Conservation (phyloP, 2,888 invertebrate genomes). For the Thelaira solivaga region DNA sequence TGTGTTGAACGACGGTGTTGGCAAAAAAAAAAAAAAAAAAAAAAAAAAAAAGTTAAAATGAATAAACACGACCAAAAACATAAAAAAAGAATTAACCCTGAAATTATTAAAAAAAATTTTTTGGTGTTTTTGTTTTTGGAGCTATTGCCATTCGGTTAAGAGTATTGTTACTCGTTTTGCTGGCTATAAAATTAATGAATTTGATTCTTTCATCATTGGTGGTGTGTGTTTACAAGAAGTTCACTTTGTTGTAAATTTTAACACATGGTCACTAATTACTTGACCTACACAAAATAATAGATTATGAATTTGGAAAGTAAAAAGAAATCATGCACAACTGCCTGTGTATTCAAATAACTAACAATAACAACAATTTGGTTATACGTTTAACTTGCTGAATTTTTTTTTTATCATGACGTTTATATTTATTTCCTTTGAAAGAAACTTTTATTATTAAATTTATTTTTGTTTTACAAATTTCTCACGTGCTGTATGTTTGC, state of each 20-base stretch:
- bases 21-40: constrained; percentile 12
- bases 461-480: background rate
- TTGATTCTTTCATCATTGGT: constrained; percentile 28
- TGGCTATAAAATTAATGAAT: constrained; percentile 7
- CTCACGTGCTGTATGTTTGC: constrained; percentile 15
- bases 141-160: background rate
- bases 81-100: constrained; percentile 48
- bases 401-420: too few species aligned
- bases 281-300: constrained; percentile 45
- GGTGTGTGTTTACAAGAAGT: constrained; percentile 52
- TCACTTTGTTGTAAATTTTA: constrained; percentile 65
- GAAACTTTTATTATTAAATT: background rate
- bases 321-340: background rate
- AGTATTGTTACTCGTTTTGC: constrained; percentile 2
- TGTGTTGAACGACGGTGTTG: constrained; percentile 2
- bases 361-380: too few species aligned
- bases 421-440: too few species aligned
- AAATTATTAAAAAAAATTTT: constrained; percentile 34
- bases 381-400: too few species aligned
- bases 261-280: constrained; percentile 71
- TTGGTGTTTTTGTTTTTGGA: constrained; percentile 4
- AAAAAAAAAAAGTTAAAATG: constrained; percentile 7
- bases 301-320: background rate
- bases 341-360: too few species aligned
- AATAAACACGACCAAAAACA: constrained; percentile 11